phyloP scores from a whole-genome alignment of 2,888 invertebrate species.

The Sepioteuthis lessoniana region DNA sequence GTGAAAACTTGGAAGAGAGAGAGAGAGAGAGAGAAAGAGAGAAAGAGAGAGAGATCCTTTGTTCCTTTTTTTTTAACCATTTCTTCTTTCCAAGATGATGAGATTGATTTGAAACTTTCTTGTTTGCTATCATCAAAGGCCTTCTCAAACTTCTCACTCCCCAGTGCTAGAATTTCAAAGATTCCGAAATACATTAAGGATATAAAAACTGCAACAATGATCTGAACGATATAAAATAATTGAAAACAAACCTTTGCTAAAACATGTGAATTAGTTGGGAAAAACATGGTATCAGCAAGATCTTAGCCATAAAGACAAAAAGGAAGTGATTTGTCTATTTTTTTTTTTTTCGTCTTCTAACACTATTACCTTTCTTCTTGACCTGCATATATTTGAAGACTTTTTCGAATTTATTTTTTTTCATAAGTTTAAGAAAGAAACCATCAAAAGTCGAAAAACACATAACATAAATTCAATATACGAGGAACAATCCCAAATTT shows the following conservation, averaged over 20 bases:
- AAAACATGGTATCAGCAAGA: not conserved
- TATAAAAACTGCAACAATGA: not conserved
- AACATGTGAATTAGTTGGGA: not conserved
- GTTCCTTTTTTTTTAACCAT: not conserved
- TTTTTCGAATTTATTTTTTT: no score
- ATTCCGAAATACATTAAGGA: not conserved
- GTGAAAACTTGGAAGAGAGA: not conserved
- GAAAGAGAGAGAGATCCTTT: not conserved
- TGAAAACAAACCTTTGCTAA: not conserved
- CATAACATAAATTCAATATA: no score
- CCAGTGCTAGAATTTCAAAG: no score
- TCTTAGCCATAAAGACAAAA: not conserved
- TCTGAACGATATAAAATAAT: not conserved
- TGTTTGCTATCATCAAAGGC: no score
- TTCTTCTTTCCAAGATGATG: not conserved
- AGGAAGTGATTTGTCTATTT: not conserved
- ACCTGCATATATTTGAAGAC: no score
- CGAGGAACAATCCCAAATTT: no score
- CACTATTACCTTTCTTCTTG: no score
- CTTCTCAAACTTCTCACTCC: no score
- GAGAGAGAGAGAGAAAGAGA: not conserved
- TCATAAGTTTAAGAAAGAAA: no score
- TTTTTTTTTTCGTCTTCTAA: not conserved
- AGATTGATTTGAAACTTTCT: no score
- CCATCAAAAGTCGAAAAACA: no score